Evolutionary conservation across 2,888 invertebrate genomes (phyloP).

Genomic region (Lochmaea crataegi): DNA sequence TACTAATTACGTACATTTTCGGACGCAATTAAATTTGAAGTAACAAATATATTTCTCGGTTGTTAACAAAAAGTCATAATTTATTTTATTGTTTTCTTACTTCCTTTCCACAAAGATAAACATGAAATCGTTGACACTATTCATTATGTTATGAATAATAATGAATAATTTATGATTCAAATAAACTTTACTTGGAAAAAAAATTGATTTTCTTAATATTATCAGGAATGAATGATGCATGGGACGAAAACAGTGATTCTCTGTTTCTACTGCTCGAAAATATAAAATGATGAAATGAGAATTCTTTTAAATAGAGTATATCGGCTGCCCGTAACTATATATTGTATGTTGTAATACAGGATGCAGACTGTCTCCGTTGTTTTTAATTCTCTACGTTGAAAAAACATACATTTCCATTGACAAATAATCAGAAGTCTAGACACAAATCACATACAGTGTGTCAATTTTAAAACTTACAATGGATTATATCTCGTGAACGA

Average conservation of each 20-base stretch:
- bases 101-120: not conserved
- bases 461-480: too few relatives aligned
- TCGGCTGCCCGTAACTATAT: too few relatives aligned
- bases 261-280: not conserved
- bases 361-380: too few relatives aligned
- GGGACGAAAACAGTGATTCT: not conserved
- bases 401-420: too few relatives aligned
- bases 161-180: conserved; percentile 11
- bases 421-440: too few relatives aligned
- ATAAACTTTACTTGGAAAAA: not conserved
- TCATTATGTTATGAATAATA: not conserved
- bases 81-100: conserved; percentile 2
- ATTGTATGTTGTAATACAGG: too few relatives aligned
- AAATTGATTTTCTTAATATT: not conserved
- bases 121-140: not conserved
- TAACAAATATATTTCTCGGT: not conserved
- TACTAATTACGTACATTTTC: not conserved
- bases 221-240: not conserved
- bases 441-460: too few relatives aligned
- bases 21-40: not conserved
- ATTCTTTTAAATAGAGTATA: too few relatives aligned
- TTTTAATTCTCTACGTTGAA: too few relatives aligned
- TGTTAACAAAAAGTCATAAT: conserved; percentile 3
- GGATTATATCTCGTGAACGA: too few relatives aligned
- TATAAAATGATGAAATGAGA: too few relatives aligned